Conservation (phyloP, 2,888 invertebrate genomes). For the Apamea epomidion region DNA sequence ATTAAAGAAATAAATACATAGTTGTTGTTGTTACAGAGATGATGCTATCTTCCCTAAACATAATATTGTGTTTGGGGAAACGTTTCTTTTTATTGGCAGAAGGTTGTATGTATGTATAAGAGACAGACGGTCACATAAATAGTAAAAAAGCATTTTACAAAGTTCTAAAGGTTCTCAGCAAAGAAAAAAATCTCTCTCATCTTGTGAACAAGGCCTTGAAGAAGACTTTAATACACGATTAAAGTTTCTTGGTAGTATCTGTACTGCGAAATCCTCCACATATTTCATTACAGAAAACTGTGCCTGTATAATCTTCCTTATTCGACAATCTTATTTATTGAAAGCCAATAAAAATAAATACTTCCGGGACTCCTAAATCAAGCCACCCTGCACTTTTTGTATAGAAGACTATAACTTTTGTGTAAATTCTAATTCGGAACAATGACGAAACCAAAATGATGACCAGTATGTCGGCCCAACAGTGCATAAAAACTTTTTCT, state of each 20-base stretch:
- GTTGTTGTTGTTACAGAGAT: conserved; percentile 30
- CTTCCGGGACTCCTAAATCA: not conserved
- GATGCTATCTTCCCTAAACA: not conserved
- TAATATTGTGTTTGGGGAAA: not conserved
- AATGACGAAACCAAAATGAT: not conserved
- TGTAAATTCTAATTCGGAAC: not conserved
- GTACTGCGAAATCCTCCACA: not conserved
- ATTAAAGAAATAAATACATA: not conserved
- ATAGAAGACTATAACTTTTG: not conserved
- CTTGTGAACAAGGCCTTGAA: too few relatives aligned
- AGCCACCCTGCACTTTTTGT: not conserved
- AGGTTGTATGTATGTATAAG: not conserved
- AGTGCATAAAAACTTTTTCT: not conserved
- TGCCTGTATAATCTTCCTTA: not conserved
- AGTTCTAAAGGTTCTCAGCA: not conserved
- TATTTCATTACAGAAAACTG: not conserved
- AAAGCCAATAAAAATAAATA: not conserved
- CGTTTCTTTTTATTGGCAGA: conserved; percentile 11
- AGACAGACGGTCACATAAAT: not conserved
- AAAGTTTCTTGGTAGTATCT: not conserved
- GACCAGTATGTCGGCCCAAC: not conserved
- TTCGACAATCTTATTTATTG: not conserved
- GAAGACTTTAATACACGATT: not conserved
- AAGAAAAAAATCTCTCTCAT: not conserved
- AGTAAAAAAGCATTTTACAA: not conserved